phyloP scores from a whole-genome alignment of 2,797 vertebrate genomes.

The Vultur gryphus region DNA sequence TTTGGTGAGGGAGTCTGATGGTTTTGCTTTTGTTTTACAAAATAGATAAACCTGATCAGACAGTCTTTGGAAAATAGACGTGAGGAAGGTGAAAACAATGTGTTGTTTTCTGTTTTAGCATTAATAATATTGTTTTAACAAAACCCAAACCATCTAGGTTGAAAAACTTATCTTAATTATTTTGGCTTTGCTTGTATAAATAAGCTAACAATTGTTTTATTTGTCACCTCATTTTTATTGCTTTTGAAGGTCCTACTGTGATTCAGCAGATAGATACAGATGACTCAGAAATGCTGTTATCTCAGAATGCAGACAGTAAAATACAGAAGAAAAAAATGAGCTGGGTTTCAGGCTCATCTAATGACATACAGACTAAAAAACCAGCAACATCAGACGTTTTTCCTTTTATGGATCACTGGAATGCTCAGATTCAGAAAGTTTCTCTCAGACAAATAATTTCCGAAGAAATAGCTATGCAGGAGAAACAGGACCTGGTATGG shows the following conservation, averaged over 20 bases:
- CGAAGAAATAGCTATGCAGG: constrained; percentile 90
- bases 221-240: constrained; percentile 26
- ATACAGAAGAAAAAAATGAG: constrained; percentile 31
- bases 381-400: constrained; percentile 55
- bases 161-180: neutral
- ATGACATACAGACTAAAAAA: neutral
- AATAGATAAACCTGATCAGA: neutral
- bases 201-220: constrained; percentile 3
- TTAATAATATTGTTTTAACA: neutral
- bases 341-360: neutral
- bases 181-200: neutral
- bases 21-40: neutral
- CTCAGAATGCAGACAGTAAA: constrained; percentile 61
- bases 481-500: constrained; percentile 86
- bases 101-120: neutral
- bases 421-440: constrained; percentile 78
- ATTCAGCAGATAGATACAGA: constrained; percentile 55
- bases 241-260: constrained; percentile 61
- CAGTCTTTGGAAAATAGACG: neutral
- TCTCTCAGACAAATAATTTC: constrained; percentile 94
- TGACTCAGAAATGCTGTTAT: constrained; percentile 56
- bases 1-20: neutral
- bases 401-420: constrained; percentile 92
- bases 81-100: neutral
- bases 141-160: neutral